Evolutionary conservation across 2,797 vertebrate genomes (phyloP).

Genomic region (Tapera naevia): DNA sequence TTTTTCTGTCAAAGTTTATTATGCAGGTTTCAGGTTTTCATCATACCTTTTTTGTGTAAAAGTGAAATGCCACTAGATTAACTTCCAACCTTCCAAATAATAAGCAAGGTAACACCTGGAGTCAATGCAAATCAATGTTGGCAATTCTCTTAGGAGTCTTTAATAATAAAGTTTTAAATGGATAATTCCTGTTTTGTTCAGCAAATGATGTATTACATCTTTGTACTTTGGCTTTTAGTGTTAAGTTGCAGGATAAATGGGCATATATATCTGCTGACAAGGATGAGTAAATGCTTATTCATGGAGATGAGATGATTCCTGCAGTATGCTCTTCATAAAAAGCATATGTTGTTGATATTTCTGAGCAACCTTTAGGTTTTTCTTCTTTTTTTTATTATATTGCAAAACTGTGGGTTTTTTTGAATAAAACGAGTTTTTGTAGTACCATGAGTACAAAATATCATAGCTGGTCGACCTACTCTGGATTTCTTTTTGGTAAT

Average conservation of each 20-base stretch:
- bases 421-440: not conserved
- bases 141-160: not conserved
- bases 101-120: not conserved
- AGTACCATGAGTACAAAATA: not conserved
- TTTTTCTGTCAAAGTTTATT: constrained; percentile 17
- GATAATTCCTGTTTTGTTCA: not conserved
- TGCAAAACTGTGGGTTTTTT: not conserved
- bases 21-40: constrained; percentile 1
- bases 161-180: not conserved
- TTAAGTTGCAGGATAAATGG: not conserved
- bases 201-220: not conserved
- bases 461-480: not conserved
- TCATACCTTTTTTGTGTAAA: not conserved
- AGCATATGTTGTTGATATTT: not conserved
- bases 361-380: not conserved
- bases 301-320: not conserved
- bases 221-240: not conserved
- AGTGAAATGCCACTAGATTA: not conserved
- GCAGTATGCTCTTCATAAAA: not conserved
- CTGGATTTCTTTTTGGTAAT: not conserved
- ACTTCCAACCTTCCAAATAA: not conserved
- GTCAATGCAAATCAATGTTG: not conserved
- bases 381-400: not conserved
- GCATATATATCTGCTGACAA: not conserved
- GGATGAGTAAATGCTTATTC: constrained; percentile 31